Base-by-base conservation (phyloP, 23 tunicate species). In the Ciona savignyi region DNA sequence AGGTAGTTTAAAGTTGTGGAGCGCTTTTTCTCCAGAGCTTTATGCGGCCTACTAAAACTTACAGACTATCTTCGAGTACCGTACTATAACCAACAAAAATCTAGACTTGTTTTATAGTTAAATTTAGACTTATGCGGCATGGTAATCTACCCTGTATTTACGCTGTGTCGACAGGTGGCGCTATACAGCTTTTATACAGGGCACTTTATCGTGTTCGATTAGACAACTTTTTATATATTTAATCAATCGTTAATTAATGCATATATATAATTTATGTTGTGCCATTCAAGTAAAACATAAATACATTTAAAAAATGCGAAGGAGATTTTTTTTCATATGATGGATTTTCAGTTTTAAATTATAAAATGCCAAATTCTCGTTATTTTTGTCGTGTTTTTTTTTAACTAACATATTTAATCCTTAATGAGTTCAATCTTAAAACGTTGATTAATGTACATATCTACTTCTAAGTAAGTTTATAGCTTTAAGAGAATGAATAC, bases 1-100 rank as follows among this genome's bases (percentile, higher is more conserved):
- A 42, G 56, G 56, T 42, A 42, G 56, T 42, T 42, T 42, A 42
- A 42, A 42, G 56, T 42, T 42, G 56, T 42, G 56, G 56, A 42
- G 56, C 9, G n/a, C 15, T 42, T 42, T 9, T 9, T 6, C 56
- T 42, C 56, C 56, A 42, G 56, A 42, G 56, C 56, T 42, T 42
- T 42, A 42, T 6, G 56, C 56, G 56, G 56, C 56, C 56, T 42
- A 15, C 56, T 42, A 42, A 15, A 42, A 42, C 15, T 9, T 42
- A 42, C 56, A 42, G 56, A 42, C 56, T 42, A 9, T 6, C 56
- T 6, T 15, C 56, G 15, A 42, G 15, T 9, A 42, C n/a, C n/a
- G n/a, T n/a, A n/a, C n/a, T n/a, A n/a, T n/a, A n/a, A n/a, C n/a
- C n/a, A n/a, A n/a, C n/a, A 42, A 42, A 9, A 15, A 15, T 42